These are phyloP conservation scores for Epistrophe grossulariae DNA, from an alignment of 2,888 invertebrate genomes.

Conservation along the genomic window DNA sequence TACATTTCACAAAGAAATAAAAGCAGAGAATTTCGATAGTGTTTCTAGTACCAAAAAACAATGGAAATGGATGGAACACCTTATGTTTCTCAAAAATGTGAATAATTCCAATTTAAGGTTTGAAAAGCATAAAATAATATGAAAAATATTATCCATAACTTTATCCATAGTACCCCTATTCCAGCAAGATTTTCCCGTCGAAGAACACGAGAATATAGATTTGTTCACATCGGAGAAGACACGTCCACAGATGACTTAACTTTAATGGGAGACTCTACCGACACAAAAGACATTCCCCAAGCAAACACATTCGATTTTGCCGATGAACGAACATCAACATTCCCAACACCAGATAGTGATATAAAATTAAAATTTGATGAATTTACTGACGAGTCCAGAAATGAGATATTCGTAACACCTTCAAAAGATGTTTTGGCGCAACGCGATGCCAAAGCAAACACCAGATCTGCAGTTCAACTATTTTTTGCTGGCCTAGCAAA, in stretches of 20 bases:
- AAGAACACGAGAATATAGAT: neutral
- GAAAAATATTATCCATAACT: neutral
- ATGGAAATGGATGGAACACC: constrained; percentile 28
- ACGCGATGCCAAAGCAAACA: too few relatives aligned
- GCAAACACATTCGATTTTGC: neutral
- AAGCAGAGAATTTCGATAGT: neutral
- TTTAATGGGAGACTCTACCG: neutral
- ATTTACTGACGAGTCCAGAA: neutral
- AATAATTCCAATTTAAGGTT: neutral
- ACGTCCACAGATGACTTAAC: neutral
- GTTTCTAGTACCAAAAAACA: constrained; percentile 1
- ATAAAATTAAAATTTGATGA: neutral
- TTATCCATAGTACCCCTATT: neutral
- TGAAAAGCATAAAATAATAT: neutral
- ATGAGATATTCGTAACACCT: neutral
- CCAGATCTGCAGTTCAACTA: constrained; percentile 2
- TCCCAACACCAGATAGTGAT: neutral
- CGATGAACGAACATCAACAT: neutral
- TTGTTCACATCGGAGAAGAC: neutral
- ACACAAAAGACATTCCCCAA: neutral
- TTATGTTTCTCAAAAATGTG: constrained; percentile 5
- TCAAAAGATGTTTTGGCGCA: neutral
- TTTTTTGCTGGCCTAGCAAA: constrained; percentile 23
- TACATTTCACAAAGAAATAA: constrained; percentile 4
- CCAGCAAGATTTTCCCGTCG: neutral